These are phyloP conservation scores for Crocidura indochinensis DNA, from an alignment of 2,797 vertebrate species.

Conservation along the genomic window DNA sequence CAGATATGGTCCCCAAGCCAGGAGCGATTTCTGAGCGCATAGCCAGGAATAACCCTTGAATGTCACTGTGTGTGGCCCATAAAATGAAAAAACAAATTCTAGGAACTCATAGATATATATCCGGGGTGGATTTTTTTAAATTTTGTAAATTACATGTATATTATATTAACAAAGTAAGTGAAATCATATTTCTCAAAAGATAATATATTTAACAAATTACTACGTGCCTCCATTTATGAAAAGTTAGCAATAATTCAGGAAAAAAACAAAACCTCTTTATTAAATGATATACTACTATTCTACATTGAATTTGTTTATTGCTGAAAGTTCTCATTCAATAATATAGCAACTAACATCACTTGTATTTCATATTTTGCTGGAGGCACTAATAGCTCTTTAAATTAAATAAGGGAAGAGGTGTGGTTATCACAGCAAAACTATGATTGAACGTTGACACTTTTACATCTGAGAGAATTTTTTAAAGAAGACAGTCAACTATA, in stretches of 20 bases:
- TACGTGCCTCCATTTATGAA: background rate
- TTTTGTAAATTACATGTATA: background rate
- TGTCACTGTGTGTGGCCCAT: too few relatives aligned
- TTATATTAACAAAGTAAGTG: conserved; percentile 17
- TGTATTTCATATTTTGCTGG: background rate
- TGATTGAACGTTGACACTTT: background rate
- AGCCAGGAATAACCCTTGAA: too few relatives aligned
- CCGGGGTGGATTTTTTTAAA: background rate
- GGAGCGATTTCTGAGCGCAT: too few relatives aligned
- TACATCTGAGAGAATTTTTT: conserved; percentile 39
- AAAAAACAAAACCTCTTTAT: conserved; percentile 37
- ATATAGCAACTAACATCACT: background rate
- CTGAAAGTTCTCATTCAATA: conserved; percentile 55
- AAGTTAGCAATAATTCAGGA: conserved; percentile 34
- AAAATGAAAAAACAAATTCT: too few relatives aligned
- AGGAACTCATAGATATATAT: background rate
- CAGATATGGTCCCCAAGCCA: too few relatives aligned
- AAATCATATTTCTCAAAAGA: conserved; percentile 7
- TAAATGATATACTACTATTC: conserved; percentile 35
- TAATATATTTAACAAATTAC: conserved; percentile 40
- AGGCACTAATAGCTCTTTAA: background rate
- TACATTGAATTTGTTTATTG: background rate
- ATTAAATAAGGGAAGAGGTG: background rate
- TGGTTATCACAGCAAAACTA: background rate
- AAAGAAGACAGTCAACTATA: conserved; percentile 3